Base-by-base conservation (phyloP, 2,888 invertebrate species). In the Coecobrya sp. region DNA sequence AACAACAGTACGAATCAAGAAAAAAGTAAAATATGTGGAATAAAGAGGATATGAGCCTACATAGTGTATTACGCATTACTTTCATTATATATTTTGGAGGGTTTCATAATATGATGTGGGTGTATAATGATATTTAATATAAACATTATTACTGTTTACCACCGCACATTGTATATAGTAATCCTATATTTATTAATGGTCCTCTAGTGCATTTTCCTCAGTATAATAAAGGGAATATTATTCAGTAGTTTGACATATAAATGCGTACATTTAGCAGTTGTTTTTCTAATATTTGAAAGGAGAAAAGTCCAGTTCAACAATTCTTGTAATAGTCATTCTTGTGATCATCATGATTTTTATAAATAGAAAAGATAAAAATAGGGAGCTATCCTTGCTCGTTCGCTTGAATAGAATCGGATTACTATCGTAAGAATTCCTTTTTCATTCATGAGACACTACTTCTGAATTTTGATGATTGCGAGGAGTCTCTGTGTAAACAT, bases 301-400 rank as follows among this genome's bases (percentile, higher is more conserved):
- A 7, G n/a, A 1, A 62, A 49, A 36, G 22, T 25, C 30, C 25
- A 85, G 70, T 52, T 2, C 55, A 36, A 30, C 55, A 55, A 55
- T 86, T 3, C 27, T 55, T 25, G 42, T 73, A 73, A 84, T 84
- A 62, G 36, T 62, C 62, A 73, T 73, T 27, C 70, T 52, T 73
- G 59, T 73, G 27, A 73, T 70, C 42, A 65, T 84, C 52, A 73
- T 73, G 73, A 86, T 59, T 86, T 85, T 86, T 76, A 19, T 36
- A 55, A 45, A 86, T 7, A 86, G 22, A 86, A 30, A 55, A 13
- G 11, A n/a, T 22, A 49, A 76, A 49, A 45, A 76, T 76, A 16
- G 73, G 10, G 55, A 73, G 30, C 19, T 59, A 70, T 73, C 52
- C 49, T 49, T 55, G 52, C 55, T 16, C 42, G 65, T 42, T 62